phyloP scores from a whole-genome alignment of 2,888 invertebrate species.

The Heliconius sara region DNA sequence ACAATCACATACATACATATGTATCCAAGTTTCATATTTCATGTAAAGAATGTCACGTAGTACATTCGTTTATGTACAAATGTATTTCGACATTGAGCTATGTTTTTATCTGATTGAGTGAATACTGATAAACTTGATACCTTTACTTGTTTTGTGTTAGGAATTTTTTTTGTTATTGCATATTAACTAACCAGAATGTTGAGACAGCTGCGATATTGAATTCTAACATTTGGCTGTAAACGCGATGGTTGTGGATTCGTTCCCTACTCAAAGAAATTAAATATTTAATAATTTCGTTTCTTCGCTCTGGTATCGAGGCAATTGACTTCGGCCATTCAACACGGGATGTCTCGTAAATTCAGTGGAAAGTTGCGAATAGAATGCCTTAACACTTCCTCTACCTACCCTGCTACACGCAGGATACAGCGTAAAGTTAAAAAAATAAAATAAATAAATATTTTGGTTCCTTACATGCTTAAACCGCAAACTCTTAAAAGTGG shows the following conservation, averaged over 20 bases:
- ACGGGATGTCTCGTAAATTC: too few relatives aligned
- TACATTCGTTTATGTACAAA: slow-evolving; percentile 10
- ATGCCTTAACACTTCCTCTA: too few relatives aligned
- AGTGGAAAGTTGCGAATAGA: too few relatives aligned
- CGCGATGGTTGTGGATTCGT: too few relatives aligned
- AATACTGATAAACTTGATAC: slow-evolving; percentile 26
- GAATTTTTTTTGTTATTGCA: slow-evolving; percentile 6
- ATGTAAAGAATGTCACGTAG: slow-evolving; percentile 29
- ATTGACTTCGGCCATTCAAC: too few relatives aligned
- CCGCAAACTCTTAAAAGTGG: not conserved
- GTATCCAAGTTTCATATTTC: slow-evolving; percentile 39
- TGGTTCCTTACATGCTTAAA: not conserved
- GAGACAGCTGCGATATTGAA: not conserved
- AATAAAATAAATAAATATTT: not conserved
- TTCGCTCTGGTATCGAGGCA: too few relatives aligned
- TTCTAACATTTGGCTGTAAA: not conserved
- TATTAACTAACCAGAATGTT: not conserved
- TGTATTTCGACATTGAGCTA: slow-evolving; percentile 26
- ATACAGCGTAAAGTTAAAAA: too few relatives aligned
- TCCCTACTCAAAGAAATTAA: too few relatives aligned
- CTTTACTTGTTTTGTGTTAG: slow-evolving; percentile 8
- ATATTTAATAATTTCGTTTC: too few relatives aligned
- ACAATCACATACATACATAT: slow-evolving; percentile 25
- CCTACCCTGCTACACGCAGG: too few relatives aligned
- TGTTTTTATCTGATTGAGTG: slow-evolving; percentile 28